These are phyloP conservation scores for Amorpha juglandis DNA, from an alignment of 2,888 invertebrate genomes.

Conservation along the genomic window DNA sequence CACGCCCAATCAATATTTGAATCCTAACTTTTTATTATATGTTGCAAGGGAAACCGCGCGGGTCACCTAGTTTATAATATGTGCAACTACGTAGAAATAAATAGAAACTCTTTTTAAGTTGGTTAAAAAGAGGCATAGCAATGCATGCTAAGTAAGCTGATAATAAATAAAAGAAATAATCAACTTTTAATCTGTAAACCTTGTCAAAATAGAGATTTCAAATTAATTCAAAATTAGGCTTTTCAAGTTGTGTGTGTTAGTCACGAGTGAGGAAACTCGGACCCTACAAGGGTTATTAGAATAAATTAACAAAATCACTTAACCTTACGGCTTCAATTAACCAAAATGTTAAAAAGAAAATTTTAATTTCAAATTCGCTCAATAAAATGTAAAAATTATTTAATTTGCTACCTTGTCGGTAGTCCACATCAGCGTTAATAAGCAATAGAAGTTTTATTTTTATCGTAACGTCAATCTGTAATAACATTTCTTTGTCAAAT, in stretches of 20 bases:
- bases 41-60: too few species aligned
- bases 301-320: slow-evolving; percentile 34
- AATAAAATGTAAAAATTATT: slow-evolving; percentile 14
- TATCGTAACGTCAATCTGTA: slow-evolving; percentile 15
- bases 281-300: not conserved
- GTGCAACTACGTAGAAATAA: too few species aligned
- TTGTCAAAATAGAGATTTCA: not conserved
- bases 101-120: too few species aligned
- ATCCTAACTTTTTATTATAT: too few species aligned
- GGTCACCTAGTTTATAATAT: too few species aligned
- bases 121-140: too few species aligned
- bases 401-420: slow-evolving; percentile 11
- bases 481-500: slow-evolving; percentile 14
- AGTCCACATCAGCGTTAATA: not conserved
- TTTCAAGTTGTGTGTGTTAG: not conserved
- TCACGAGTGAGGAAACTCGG: not conserved
- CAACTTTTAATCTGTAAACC: not conserved
- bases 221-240: slow-evolving; percentile 1
- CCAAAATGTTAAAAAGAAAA: slow-evolving; percentile 4
- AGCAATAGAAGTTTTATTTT: not conserved
- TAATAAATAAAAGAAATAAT: not conserved
- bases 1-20: too few species aligned
- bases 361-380: slow-evolving; percentile 18
- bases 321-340: slow-evolving; percentile 9
- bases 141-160: not conserved